phyloP scores from a whole-genome alignment of 2,113 vertebrate species.

The Stomatorhinus ivindoensis region DNA sequence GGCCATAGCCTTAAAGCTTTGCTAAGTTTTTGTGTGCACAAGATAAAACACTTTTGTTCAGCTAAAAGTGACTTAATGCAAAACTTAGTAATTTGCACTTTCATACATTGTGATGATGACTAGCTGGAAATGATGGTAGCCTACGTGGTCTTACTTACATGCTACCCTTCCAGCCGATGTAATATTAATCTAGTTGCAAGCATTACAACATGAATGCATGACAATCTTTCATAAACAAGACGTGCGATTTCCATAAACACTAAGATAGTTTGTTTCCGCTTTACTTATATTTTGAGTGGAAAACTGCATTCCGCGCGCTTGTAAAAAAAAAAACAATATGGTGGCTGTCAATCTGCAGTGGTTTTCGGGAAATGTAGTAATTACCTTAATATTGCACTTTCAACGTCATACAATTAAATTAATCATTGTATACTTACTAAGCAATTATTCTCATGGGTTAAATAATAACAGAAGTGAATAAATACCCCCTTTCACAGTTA shows the following conservation, averaged over 20 bases:
- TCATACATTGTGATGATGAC: neutral
- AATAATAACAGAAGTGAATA: neutral
- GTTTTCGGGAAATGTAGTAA: constrained; percentile 64
- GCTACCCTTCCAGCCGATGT: neutral
- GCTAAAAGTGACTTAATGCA: neutral
- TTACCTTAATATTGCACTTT: neutral
- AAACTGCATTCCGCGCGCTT: neutral
- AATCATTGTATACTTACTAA: neutral
- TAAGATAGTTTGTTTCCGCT: neutral
- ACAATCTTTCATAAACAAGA: neutral
- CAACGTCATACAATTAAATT: neutral
- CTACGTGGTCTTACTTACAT: neutral
- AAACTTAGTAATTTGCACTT: neutral
- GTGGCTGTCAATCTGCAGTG: constrained; percentile 63
- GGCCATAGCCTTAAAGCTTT: too few relatives aligned
- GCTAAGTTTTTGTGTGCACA: too few relatives aligned
- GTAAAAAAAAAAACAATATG: constrained; percentile 58
- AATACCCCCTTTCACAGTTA: neutral
- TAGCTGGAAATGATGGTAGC: neutral
- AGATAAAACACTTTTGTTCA: too few relatives aligned
- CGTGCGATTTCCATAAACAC: neutral
- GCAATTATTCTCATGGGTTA: neutral
- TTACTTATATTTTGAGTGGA: constrained; percentile 36
- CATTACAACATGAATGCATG: neutral
- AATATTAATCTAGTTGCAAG: neutral